Percentiles rank a stretch among this genome's conserved stretches.
Conservation (phyloP, 2,797 vertebrate genomes). For the Pangasius larnaudii region DNA sequence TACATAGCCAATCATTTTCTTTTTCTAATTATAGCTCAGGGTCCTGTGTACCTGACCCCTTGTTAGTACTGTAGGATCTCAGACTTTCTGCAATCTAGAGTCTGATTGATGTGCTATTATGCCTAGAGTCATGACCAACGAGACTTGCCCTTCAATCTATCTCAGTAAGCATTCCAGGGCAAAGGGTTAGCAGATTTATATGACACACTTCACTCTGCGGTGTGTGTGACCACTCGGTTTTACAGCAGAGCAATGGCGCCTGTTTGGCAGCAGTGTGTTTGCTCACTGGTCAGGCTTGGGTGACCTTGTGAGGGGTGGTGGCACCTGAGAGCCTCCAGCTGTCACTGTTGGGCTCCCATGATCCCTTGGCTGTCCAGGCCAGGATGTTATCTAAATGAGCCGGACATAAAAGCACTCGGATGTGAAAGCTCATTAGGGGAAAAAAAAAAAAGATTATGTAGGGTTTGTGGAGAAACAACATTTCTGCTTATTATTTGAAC, state of each 20-base stretch:
- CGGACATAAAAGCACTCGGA: not conserved
- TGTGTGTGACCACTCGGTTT: not conserved
- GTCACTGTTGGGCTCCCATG: slow-evolving; percentile 37
- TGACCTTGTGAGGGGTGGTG: slow-evolving; percentile 51
- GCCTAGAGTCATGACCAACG: not conserved
- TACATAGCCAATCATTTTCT: slow-evolving; percentile 6
- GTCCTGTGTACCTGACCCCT: slow-evolving; percentile 6
- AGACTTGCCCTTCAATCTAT: not conserved
- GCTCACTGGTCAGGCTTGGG: slow-evolving; percentile 35
- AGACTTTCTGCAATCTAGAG: slow-evolving; percentile 13
- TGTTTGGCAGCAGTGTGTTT: slow-evolving; percentile 17
- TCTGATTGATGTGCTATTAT: slow-evolving; percentile 1
- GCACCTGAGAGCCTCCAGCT: slow-evolving; percentile 51
- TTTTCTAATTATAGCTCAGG: slow-evolving; percentile 33
- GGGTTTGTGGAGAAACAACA: no score
- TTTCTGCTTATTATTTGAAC: not conserved
- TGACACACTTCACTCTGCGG: not conserved
- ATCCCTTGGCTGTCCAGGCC: slow-evolving; percentile 39
- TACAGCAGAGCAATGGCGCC: slow-evolving; percentile 5
- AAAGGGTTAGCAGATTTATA: slow-evolving; percentile 7
- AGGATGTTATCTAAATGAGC: slow-evolving; percentile 45
- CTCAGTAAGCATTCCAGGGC: not conserved
- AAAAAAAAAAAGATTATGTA: not conserved
- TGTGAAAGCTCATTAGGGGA: slow-evolving; percentile 7
- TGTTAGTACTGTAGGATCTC: slow-evolving; percentile 9